Evolutionary conservation across 1,140 invertebrate genomes (phyloP), one percentile per base, ranked within the genome.

Genomic region (Mesaphorura yosii): DNA sequence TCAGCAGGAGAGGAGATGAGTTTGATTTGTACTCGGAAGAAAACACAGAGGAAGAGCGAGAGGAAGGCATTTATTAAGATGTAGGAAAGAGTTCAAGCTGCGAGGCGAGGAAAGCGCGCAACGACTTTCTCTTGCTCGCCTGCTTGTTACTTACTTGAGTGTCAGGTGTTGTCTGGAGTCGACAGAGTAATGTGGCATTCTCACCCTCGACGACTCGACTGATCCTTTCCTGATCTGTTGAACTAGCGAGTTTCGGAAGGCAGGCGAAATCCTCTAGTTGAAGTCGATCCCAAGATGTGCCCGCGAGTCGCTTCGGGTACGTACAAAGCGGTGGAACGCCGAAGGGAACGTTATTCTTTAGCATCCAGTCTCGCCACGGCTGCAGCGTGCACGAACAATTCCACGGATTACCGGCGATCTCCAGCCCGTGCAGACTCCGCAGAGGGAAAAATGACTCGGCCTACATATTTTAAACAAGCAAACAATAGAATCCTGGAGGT

Each of bases 241-340:
- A 51, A 14, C 53, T 58, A 26, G 65, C 57, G 7, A 72, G 58
- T 40, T 64, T 61, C 3, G 85, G 84, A 49, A 76, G 70, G 65
- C 85, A 88, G 1, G 84, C 84, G 66, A 85, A 86, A 62, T 88
- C 85, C 61, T 86, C 82, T 19, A 84, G 68, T 53, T 80, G 77
- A 25, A 88, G 71, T 42, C 76, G 74, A 64, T 84, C 79, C 84
- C 85, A 88, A 0, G 81, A 70, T 48, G 77, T 73, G 1, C 73
- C 74, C 4, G 69, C 68, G 6, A 88, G 64, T 14, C 82, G 68
- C 0, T 69, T 62, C 0, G 85, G 85, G 7, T 68, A 66, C 17
- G 73, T 69, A 65, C 85, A 88, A 1, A 75, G 71, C 0, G 84
- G 82, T 7, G 81, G 79, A 3, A 48, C 52, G 2, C 46, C 48